Conservation (phyloP, 2,797 vertebrate species). For the Anolis apletophallus region DNA sequence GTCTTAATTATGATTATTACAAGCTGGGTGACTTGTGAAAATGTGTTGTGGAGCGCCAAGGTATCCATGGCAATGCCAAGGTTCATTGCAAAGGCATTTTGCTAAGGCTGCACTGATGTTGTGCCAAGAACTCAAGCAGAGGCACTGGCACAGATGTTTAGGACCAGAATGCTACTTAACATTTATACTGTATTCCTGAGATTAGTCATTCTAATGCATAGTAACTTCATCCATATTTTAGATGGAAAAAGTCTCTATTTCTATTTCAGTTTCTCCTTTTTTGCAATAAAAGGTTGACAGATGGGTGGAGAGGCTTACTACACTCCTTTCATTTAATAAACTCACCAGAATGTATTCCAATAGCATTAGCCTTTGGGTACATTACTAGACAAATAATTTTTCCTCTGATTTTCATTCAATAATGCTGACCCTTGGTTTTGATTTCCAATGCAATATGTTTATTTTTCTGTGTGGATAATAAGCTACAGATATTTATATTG, state of each 20-base stretch:
- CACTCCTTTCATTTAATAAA: background rate
- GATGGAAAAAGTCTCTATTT: background rate
- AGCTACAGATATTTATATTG: constrained; percentile 45
- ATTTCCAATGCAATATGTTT: background rate
- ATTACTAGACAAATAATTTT: background rate
- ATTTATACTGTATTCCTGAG: constrained; percentile 10
- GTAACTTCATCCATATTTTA: background rate
- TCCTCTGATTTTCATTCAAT: constrained; percentile 13
- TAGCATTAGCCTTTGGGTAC: background rate
- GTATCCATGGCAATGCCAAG: background rate
- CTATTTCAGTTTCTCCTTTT: background rate
- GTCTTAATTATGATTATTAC: background rate
- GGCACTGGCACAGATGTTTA: background rate
- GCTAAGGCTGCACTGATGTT: background rate
- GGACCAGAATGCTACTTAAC: background rate
- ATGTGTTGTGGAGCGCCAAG: background rate
- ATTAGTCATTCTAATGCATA: background rate
- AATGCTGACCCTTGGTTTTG: background rate
- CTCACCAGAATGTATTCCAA: background rate
- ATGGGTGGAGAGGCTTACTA: background rate
- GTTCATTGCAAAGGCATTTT: background rate
- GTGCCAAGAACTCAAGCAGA: background rate
- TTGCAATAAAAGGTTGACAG: background rate
- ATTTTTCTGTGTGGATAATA: constrained; percentile 40
- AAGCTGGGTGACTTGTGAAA: background rate